Percentiles rank a stretch among this genome's conserved stretches.
phyloP scores from a whole-genome alignment of 2,888 invertebrate genomes.

The Melieria picta region DNA sequence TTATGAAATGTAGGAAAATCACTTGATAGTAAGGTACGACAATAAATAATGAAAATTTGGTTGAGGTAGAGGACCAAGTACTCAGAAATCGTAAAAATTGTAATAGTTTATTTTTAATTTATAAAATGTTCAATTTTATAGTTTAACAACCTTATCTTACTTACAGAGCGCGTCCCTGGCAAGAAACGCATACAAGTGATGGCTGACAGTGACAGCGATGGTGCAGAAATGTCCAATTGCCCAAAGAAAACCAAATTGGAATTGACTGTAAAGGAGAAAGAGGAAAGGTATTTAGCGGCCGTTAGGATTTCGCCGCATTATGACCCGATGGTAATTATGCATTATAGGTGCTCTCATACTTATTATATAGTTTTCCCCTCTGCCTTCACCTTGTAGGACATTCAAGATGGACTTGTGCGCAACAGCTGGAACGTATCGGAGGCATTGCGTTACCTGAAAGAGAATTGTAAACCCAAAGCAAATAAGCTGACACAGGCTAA shows the following conservation, averaged over 20 bases:
- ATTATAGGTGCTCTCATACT: too few relatives aligned
- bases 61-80: too few relatives aligned
- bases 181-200: slow-evolving; percentile 63
- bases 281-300: slow-evolving; percentile 61
- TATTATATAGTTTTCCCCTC: background rate
- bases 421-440: slow-evolving; percentile 65
- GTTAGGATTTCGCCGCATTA: slow-evolving; percentile 61
- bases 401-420: slow-evolving; percentile 66
- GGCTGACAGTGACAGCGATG: slow-evolving; percentile 64
- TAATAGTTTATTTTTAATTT: background rate
- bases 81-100: too few relatives aligned
- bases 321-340: slow-evolving; percentile 61
- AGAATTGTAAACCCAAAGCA: slow-evolving; percentile 53
- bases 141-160: background rate
- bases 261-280: slow-evolving; percentile 61
- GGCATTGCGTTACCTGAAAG: slow-evolving; percentile 59
- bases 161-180: slow-evolving; percentile 62
- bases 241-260: slow-evolving; percentile 58
- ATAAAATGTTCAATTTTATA: background rate
- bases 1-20: background rate
- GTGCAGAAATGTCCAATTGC: slow-evolving; percentile 49
- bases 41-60: background rate
- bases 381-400: slow-evolving; percentile 52
- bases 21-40: background rate
- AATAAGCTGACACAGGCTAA: background rate